phyloP scores from a whole-genome alignment of 1,140 invertebrate species.

The Eueides isabella region DNA sequence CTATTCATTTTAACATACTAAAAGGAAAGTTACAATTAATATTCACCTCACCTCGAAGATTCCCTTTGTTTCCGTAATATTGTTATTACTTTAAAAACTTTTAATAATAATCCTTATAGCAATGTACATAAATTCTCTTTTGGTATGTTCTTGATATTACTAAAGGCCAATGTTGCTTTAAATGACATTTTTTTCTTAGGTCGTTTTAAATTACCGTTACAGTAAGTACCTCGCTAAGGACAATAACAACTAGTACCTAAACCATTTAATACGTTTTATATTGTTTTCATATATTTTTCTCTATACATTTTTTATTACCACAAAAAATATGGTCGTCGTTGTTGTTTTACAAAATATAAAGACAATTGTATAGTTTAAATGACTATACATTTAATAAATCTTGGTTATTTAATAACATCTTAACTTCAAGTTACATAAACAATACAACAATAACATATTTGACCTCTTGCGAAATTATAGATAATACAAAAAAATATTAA shows the following conservation, averaged over 20 bases:
- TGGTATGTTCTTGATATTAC: not conserved
- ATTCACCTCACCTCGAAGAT: not conserved
- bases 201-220: conserved; percentile 10
- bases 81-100: not conserved
- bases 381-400: too few species aligned
- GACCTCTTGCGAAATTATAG: not conserved
- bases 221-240: not conserved
- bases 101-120: not conserved
- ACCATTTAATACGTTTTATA: not conserved
- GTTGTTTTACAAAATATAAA: too few species aligned
- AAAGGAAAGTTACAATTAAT: not conserved
- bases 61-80: conserved; percentile 5
- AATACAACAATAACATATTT: too few species aligned
- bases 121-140: not conserved
- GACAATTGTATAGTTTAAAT: too few species aligned
- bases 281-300: not conserved
- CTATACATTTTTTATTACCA: not conserved
- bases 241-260: not conserved
- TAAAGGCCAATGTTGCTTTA: not conserved
- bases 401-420: too few species aligned
- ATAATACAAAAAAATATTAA: not conserved
- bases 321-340: too few species aligned
- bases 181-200: conserved; percentile 5
- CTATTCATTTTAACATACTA: not conserved
- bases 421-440: too few species aligned